Conservation (phyloP, 1,140 invertebrate species). For the Heliconius hewitsoni region DNA sequence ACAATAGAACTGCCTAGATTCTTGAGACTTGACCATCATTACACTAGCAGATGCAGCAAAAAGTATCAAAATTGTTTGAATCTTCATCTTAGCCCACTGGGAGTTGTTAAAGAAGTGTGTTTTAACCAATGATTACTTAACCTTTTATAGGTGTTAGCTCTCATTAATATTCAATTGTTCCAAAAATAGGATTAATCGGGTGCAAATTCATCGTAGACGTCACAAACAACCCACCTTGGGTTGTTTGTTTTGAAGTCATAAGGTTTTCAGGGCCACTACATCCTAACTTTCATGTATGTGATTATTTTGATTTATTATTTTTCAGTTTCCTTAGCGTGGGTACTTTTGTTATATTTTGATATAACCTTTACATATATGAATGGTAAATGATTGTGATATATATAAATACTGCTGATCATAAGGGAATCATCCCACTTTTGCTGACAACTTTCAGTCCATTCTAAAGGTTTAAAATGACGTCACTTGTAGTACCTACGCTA, state of each 20-base stretch:
- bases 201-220: not conserved
- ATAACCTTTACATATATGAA: not conserved
- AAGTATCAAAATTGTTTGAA: conserved; percentile 14
- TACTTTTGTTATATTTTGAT: not conserved
- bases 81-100: conserved; percentile 17
- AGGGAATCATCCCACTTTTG: not conserved
- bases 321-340: not conserved
- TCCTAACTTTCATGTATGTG: not conserved
- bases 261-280: conserved; percentile 1
- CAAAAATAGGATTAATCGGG: conserved; percentile 9
- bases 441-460: not conserved
- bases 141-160: conserved; percentile 26
- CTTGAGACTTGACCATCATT: conserved; percentile 22
- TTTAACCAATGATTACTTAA: not conserved
- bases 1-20: conserved; percentile 38
- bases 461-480: conserved; percentile 4
- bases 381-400: not conserved
- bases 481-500: not conserved
- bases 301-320: not conserved
- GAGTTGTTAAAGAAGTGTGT: not conserved
- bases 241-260: conserved; percentile 3
- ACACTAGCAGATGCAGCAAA: conserved; percentile 23
- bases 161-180: conserved; percentile 28
- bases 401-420: not conserved
- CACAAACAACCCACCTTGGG: not conserved